phyloP scores from a whole-genome alignment of 1,140 invertebrate genomes.

The Mizuhopecten yessoensis region DNA sequence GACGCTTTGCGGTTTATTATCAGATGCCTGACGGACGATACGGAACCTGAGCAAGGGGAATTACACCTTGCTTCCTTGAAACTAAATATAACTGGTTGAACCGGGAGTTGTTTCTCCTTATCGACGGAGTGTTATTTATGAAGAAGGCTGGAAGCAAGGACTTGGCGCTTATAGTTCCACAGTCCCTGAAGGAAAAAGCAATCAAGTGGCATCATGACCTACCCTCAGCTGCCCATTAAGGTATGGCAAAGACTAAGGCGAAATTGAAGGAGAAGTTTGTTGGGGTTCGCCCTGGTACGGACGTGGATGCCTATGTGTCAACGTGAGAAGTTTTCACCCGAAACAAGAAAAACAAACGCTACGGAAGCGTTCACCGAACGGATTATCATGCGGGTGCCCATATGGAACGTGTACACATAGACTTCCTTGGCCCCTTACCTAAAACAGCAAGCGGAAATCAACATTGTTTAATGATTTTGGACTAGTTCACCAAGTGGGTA shows the following conservation, averaged over 20 bases:
- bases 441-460: constrained; percentile 40
- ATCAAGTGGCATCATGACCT: neutral
- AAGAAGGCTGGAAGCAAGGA: neutral
- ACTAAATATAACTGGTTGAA: neutral
- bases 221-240: neutral
- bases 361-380: neutral
- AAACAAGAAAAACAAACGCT: neutral
- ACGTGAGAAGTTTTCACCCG: neutral
- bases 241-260: neutral
- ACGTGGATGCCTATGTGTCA: neutral
- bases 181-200: neutral
- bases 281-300: neutral
- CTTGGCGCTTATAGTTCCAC: neutral
- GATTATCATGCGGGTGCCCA: neutral
- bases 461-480: neutral
- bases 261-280: constrained; percentile 5
- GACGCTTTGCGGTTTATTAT: neutral
- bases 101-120: neutral
- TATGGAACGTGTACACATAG: neutral
- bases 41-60: neutral
- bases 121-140: neutral
- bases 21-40: neutral
- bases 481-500: neutral
- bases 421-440: neutral
- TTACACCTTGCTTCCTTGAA: neutral